These are phyloP conservation scores for Polia nebulosa DNA, from an alignment of 2,888 invertebrate species.

Conservation along the genomic window DNA sequence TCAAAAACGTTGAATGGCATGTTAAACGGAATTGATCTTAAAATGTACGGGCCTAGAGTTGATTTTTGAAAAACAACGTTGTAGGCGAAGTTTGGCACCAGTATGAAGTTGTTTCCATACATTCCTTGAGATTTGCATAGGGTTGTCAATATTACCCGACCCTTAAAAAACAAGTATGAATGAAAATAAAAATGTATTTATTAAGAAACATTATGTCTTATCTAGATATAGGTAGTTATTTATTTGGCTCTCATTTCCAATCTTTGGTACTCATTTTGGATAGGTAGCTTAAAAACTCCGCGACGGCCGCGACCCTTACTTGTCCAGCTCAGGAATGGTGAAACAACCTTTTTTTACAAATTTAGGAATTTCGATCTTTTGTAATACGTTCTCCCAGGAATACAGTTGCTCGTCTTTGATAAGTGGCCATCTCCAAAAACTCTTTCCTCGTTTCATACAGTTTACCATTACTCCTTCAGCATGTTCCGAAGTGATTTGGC, in stretches of 20 bases:
- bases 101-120: constrained; percentile 8
- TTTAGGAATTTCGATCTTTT: no score
- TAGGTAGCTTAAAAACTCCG: neutral
- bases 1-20: constrained; percentile 5
- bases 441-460: constrained; percentile 38
- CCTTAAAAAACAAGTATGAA: neutral
- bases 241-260: no score
- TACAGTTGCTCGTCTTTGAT: neutral
- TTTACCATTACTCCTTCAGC: neutral
- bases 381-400: no score
- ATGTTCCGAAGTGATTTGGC: no score
- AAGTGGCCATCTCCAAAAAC: constrained; percentile 19
- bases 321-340: constrained; percentile 9
- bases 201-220: neutral
- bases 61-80: neutral
- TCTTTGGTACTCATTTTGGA: neutral
- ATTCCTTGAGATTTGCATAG: neutral
- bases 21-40: neutral
- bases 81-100: constrained; percentile 6
- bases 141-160: neutral
- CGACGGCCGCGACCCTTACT: neutral
- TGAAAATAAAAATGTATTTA: constrained; percentile 6
- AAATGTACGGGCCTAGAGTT: fast-evolving
- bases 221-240: neutral
- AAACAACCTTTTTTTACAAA: constrained; percentile 23